These are phyloP conservation scores for Leguminivora glycinivorella DNA, from an alignment of 1,140 invertebrate genomes.

Conservation along the genomic window DNA sequence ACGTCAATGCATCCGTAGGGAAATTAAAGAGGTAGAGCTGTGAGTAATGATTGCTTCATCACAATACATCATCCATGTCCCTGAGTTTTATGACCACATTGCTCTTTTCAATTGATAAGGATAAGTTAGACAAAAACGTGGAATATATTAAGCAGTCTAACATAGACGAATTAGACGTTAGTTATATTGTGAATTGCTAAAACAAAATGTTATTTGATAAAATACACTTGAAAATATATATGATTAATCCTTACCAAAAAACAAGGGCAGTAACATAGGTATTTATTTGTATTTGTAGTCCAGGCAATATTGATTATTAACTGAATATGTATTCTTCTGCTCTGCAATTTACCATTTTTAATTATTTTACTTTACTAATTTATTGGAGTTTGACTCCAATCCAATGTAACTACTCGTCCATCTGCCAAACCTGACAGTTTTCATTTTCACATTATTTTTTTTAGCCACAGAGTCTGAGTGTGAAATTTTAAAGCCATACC, in stretches of 20 bases:
- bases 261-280: background rate
- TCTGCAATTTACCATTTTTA: background rate
- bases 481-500: too few relatives aligned
- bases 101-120: background rate
- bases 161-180: too few relatives aligned
- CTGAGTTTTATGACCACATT: background rate
- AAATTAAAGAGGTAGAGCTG: background rate
- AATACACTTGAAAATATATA: background rate
- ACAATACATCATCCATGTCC: conserved; percentile 1
- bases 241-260: background rate
- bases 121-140: background rate
- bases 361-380: background rate
- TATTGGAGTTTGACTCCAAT: background rate
- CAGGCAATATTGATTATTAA: background rate
- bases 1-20: background rate
- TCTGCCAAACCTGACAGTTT: background rate
- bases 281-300: background rate
- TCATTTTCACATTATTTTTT: background rate
- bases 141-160: too few relatives aligned
- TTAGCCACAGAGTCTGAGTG: too few relatives aligned
- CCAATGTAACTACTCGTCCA: background rate
- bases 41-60: conserved; percentile 8
- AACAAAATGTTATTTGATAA: too few relatives aligned
- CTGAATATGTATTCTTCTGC: background rate
- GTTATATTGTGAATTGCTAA: too few relatives aligned